Base-by-base conservation (phyloP, 2,888 invertebrate genomes). In the Pyralis farinalis region DNA sequence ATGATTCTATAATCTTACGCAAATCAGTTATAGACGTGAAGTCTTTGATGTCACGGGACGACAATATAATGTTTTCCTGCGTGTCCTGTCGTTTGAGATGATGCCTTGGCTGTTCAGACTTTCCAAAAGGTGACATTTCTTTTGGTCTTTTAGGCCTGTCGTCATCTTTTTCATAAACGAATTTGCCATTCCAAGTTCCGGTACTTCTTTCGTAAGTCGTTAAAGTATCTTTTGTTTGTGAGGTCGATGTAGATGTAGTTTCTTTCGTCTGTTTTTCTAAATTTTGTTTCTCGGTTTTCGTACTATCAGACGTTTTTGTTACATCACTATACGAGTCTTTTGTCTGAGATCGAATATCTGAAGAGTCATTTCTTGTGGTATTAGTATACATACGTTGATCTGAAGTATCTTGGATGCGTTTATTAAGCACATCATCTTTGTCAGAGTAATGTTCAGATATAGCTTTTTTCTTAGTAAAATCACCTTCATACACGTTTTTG, bases 101-200 rank as follows among this genome's bases (percentile, higher is more conserved):
- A 47, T 83, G 87, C 46, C 73, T 76, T 8, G 85, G 85, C 47
- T 74, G 71, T 50, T 86, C 86, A 21, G 80, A 69, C 44, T 66
- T 71, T n/a, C 82, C 83, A 53, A 83, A 85, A 7, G 87, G 86
- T 40, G 87, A 83, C 68, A 76, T 72, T 58, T 85, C 65, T 53
- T 84, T 85, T 0, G 84, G 84, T 50, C 55, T 71, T 53, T 76
- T 82, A 8, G 85, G 84, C 46, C 82, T 77, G 34, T 81, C 84
- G 38, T 83, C 80, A 37, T 85, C 81, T 47, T 76, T 89, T 63
- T 91, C 91, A 49, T 90, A 88, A 11, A 72, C 65, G 45, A 91
- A 91, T 53, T 90, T 91, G 7, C 91, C 91, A 43, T 91, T 91
- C 91, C 91, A 91, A 7, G 88, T 77, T 41, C 88, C 88, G 12